phyloP scores from a whole-genome alignment of 2,797 vertebrate species.

The Coregonus suidteri region DNA sequence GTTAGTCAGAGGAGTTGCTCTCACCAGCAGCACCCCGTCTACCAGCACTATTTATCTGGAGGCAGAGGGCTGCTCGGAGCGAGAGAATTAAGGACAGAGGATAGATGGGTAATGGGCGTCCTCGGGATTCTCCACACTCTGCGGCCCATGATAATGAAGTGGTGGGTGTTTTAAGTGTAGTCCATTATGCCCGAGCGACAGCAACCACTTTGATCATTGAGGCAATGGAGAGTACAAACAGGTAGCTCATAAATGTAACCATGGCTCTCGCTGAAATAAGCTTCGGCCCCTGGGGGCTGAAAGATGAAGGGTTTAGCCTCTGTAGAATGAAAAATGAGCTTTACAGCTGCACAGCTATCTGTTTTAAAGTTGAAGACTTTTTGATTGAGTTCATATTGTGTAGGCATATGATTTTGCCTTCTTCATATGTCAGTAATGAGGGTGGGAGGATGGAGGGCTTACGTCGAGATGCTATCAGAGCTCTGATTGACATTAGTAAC shows the following conservation, averaged over 20 bases:
- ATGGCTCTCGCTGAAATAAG: constrained; percentile 6
- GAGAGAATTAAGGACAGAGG: neutral
- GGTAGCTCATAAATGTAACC: constrained; percentile 30
- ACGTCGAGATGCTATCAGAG: too few species aligned
- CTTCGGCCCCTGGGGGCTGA: neutral
- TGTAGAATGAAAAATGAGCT: neutral
- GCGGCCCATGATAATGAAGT: constrained; percentile 62
- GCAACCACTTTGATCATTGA: constrained; percentile 51
- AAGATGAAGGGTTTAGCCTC: constrained; percentile 7
- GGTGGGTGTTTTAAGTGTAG: constrained; percentile 56
- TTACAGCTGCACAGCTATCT: neutral
- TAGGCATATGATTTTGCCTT: too few species aligned
- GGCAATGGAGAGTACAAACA: constrained; percentile 41
- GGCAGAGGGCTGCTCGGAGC: neutral
- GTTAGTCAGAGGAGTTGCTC: constrained; percentile 15
- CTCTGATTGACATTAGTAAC: neutral
- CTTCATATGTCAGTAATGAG: too few species aligned
- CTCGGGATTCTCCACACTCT: constrained; percentile 41
- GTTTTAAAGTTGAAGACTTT: neutral
- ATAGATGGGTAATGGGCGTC: constrained; percentile 31
- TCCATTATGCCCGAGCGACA: constrained; percentile 48
- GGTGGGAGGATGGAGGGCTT: too few species aligned
- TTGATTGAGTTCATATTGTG: neutral
- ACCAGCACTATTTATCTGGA: neutral
- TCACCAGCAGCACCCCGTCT: neutral